These are phyloP conservation scores for Ophion costatus DNA, from an alignment of 2,888 invertebrate species.

Conservation along the genomic window DNA sequence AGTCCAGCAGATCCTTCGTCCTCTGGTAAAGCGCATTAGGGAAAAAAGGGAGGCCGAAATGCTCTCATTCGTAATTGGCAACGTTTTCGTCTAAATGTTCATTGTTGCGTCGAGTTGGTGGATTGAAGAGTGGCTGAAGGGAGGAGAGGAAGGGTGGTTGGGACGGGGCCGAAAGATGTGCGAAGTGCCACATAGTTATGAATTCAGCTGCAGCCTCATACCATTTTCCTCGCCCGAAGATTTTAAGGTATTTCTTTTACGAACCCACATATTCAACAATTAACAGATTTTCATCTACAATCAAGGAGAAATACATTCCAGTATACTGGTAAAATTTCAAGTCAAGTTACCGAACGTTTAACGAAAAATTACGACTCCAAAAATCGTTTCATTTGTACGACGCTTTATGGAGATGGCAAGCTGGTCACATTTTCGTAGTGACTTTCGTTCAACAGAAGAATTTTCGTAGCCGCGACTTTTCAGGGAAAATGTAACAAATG, in stretches of 20 bases:
- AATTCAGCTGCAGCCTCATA: conserved; percentile 13
- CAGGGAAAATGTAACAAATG: no score
- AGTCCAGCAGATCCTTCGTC: conserved; percentile 48
- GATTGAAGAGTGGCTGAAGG: background rate
- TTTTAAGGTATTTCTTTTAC: background rate
- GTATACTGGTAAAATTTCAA: no score
- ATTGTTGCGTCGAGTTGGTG: conserved; percentile 50
- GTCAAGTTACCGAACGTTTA: no score
- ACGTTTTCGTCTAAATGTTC: conserved; percentile 65
- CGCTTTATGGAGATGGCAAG: no score
- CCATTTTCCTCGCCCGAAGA: background rate
- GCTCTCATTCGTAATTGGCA: conserved; percentile 30
- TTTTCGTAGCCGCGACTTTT: no score
- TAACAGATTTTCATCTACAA: no score
- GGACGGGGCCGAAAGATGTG: conserved; percentile 32
- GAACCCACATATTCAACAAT: no score
- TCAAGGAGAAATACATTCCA: no score
- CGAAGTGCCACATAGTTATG: conserved; percentile 42
- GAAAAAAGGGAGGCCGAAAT: conserved; percentile 23
- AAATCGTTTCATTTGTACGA: no score
- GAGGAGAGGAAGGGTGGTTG: background rate
- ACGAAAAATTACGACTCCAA: no score
- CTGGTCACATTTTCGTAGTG: no score
- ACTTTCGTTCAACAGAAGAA: no score
- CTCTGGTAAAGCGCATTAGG: background rate